These are phyloP conservation scores for Galeopsomyia nigrocyanea DNA, from an alignment of 2,888 invertebrate species.

Conservation along the genomic window DNA sequence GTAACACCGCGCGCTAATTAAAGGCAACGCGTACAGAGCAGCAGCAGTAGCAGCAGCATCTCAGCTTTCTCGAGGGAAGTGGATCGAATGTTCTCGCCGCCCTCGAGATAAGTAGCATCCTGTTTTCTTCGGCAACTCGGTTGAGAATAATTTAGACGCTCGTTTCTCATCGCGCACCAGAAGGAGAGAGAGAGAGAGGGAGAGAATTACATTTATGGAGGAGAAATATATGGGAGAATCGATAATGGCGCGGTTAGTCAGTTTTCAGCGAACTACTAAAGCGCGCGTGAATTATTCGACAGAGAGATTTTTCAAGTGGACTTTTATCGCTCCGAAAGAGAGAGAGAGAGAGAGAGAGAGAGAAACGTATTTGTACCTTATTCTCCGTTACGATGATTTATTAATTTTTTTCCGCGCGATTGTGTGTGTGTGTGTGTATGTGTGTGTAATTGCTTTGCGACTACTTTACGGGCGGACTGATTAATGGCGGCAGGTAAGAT, in stretches of 20 bases:
- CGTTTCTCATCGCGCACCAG: conserved; percentile 23
- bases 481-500: too few relatives aligned
- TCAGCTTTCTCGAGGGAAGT: too few relatives aligned
- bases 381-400: neutral
- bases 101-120: neutral
- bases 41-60: too few relatives aligned
- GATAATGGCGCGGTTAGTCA: conserved; percentile 32
- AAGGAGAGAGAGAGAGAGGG: too few relatives aligned
- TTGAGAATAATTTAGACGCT: conserved; percentile 26
- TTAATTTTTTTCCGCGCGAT: too few relatives aligned
- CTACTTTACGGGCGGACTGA: too few relatives aligned
- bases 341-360: too few relatives aligned
- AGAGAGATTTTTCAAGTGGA: conserved; percentile 15
- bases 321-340: neutral
- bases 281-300: neutral
- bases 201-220: conserved; percentile 21
- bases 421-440: too few relatives aligned
- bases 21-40: too few relatives aligned
- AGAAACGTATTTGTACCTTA: neutral
- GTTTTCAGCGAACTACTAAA: conserved; percentile 12
- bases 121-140: neutral
- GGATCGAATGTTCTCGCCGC: too few relatives aligned
- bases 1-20: too few relatives aligned
- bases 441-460: neutral
- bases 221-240: conserved; percentile 29